phyloP scores from a whole-genome alignment of 2,888 invertebrate species.

The Heteromyza rotundicornis region DNA sequence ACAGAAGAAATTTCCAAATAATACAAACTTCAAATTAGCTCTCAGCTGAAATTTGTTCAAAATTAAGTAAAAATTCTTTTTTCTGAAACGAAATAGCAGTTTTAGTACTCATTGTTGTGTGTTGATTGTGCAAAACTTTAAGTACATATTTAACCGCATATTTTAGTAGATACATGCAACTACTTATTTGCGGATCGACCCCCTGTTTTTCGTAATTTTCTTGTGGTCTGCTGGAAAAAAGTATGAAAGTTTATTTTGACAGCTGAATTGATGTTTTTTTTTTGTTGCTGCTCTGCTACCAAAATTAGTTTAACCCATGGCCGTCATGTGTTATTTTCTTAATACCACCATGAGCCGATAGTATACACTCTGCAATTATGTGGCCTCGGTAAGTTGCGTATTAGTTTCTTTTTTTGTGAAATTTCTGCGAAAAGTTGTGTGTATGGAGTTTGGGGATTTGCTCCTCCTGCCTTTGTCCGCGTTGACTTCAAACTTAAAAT shows the following conservation, averaged over 20 bases:
- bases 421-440: not conserved
- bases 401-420: not conserved
- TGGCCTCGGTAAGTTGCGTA: too few relatives aligned
- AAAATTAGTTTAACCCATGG: not conserved
- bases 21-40: too few relatives aligned
- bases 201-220: not conserved
- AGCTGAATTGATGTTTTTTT: not conserved
- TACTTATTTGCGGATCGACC: too few relatives aligned
- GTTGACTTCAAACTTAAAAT: not conserved
- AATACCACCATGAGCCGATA: not conserved
- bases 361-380: not conserved
- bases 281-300: not conserved
- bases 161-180: too few relatives aligned
- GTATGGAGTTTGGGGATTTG: not conserved
- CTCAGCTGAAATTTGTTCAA: too few relatives aligned
- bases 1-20: too few relatives aligned
- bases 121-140: too few relatives aligned
- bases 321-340: not conserved
- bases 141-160: too few relatives aligned
- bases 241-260: not conserved
- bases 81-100: too few relatives aligned
- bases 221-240: too few relatives aligned
- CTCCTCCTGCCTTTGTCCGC: not conserved
- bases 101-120: too few relatives aligned
- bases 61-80: too few relatives aligned